A percentile compares a stretch with the other conserved stretches of the same genome.
phyloP scores from a whole-genome alignment of 2,113 vertebrate species.

The Rostratula benghalensis region DNA sequence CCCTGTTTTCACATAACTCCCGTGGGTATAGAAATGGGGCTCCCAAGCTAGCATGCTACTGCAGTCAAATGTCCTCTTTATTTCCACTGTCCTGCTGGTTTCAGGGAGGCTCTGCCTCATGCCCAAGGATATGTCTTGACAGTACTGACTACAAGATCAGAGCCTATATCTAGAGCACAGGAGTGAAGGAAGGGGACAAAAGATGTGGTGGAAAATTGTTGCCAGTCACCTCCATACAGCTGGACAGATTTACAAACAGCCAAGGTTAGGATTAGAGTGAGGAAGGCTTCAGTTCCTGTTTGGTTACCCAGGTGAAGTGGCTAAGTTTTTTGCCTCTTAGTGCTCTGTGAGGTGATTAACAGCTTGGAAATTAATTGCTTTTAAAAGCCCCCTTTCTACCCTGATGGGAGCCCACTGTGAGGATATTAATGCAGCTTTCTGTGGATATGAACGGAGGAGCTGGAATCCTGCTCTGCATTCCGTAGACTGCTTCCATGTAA shows the following conservation, averaged over 20 bases:
- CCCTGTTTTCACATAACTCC: neutral
- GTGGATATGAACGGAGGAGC: neutral
- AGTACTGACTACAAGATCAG: neutral
- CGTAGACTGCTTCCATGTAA: fast-evolving
- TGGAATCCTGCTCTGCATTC: neutral
- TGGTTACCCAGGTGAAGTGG: neutral
- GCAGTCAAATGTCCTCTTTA: neutral
- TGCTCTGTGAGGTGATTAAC: neutral
- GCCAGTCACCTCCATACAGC: neutral
- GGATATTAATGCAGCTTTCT: neutral
- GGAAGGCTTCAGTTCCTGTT: neutral
- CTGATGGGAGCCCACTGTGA: neutral
- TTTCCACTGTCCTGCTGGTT: neutral
- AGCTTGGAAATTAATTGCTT: neutral
- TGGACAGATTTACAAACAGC: neutral
- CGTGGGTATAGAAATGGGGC: neutral
- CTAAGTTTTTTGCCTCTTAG: neutral
- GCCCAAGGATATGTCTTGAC: neutral
- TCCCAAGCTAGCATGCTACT: neutral
- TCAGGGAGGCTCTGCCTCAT: neutral
- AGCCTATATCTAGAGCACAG: neutral
- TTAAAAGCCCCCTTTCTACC: neutral
- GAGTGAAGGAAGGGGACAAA: neutral
- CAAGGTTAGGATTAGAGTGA: neutral
- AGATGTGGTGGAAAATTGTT: neutral